Conservation (phyloP, 1,140 invertebrate species). For the Anoplolepis gracilipes region DNA sequence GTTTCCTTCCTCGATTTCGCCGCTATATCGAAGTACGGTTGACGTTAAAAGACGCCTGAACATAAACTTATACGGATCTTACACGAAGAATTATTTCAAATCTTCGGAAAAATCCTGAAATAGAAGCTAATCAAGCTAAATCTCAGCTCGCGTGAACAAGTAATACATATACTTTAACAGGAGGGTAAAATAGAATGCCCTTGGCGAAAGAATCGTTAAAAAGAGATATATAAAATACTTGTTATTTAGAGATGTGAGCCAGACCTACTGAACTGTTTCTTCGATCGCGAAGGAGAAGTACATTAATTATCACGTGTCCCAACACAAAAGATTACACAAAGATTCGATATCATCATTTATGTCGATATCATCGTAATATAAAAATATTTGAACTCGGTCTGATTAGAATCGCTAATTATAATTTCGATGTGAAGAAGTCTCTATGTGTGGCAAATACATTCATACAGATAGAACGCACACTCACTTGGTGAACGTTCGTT, state of each 20-base stretch:
- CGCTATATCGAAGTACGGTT: neutral
- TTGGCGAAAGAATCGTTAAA: slow-evolving; percentile 11
- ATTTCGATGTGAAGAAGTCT: slow-evolving; percentile 50
- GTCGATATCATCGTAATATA: slow-evolving; percentile 61
- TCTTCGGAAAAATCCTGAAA: neutral
- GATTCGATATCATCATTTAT: too few relatives aligned
- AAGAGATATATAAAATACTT: slow-evolving; percentile 54
- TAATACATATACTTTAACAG: neutral
- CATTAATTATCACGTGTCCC: neutral
- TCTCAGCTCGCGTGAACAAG: slow-evolving; percentile 1
- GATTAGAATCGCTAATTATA: slow-evolving; percentile 80
- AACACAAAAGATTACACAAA: slow-evolving; percentile 62
- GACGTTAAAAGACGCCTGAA: neutral
- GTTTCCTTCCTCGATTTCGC: slow-evolving; percentile 53
- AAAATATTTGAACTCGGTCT: slow-evolving; percentile 70
- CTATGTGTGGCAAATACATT: slow-evolving; percentile 24
- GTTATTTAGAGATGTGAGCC: slow-evolving; percentile 78
- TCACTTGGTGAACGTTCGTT: slow-evolving; percentile 32
- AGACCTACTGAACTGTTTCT: slow-evolving; percentile 81
- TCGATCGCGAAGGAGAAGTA: slow-evolving; percentile 2
- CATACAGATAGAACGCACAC: slow-evolving; percentile 31
- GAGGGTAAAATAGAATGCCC: neutral
- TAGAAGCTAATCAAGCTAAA: slow-evolving; percentile 9
- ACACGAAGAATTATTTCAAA: neutral
- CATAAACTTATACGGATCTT: neutral